Evolutionary conservation across 2,797 vertebrate species (phyloP).

Genomic region (Taeniopygia guttata): DNA sequence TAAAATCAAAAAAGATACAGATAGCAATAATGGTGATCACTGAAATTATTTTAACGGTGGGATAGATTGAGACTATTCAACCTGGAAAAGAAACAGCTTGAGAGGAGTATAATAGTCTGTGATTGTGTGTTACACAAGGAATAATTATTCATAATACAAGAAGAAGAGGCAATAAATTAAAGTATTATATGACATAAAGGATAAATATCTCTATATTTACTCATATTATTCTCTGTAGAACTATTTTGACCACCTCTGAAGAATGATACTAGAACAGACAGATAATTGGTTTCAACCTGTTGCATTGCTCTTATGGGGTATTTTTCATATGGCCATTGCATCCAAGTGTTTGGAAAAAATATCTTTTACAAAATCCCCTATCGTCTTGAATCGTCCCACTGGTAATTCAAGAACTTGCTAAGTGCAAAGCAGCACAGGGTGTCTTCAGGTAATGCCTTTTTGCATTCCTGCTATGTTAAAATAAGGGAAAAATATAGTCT

Average conservation of each 20-base stretch:
- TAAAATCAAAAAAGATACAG: not conserved
- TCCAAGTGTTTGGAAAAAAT: not conserved
- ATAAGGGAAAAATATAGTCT: not conserved
- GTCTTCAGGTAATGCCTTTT: not conserved
- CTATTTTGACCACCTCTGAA: not conserved
- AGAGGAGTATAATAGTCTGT: not conserved
- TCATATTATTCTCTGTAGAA: not conserved
- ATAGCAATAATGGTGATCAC: not conserved
- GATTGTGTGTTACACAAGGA: not conserved
- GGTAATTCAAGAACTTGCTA: not conserved
- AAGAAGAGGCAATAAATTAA: not conserved
- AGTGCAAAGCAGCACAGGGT: not conserved
- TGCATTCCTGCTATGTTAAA: not conserved
- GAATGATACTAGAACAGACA: not conserved
- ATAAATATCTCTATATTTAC: not conserved
- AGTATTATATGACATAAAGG: not conserved
- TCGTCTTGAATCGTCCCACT: not conserved
- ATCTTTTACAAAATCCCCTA: not conserved
- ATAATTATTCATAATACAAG: not conserved
- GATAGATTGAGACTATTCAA: not conserved
- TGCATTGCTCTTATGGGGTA: not conserved
- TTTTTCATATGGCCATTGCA: not conserved
- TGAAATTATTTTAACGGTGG: not conserved
- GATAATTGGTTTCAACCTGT: not conserved
- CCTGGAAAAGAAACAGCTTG: not conserved